These are phyloP conservation scores for Campopleginae sp. DNA, from an alignment of 2,888 invertebrate species.

Conservation along the genomic window DNA sequence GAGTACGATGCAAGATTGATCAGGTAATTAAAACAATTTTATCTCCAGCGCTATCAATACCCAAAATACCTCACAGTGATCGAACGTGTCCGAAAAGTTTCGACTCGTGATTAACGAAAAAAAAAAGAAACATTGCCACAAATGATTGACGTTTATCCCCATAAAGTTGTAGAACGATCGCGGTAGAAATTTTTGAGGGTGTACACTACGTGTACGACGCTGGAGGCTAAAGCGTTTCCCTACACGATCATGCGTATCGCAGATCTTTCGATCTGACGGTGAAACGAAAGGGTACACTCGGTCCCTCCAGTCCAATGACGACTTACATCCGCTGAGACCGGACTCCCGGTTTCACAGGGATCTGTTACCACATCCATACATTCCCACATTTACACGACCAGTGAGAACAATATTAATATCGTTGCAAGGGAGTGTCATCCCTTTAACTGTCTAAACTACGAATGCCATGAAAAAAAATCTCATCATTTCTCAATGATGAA, in stretches of 20 bases:
- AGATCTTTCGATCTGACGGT: slow-evolving; percentile 43
- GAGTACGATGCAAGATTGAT: slow-evolving; percentile 89
- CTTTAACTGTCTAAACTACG: neutral
- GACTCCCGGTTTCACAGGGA: slow-evolving; percentile 60
- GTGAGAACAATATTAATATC: neutral
- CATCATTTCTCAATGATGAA: neutral
- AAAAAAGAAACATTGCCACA: neutral
- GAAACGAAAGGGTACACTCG: slow-evolving; percentile 38
- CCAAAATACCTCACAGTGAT: neutral
- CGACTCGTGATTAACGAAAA: neutral
- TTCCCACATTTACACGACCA: slow-evolving; percentile 47
- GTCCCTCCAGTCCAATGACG: slow-evolving; percentile 55
- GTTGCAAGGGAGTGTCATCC: neutral
- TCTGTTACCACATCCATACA: slow-evolving; percentile 36
- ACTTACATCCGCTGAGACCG: slow-evolving; percentile 62
- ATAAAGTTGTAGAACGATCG: neutral
- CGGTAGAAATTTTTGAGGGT: neutral
- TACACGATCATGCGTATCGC: slow-evolving; percentile 1
- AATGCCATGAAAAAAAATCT: neutral
- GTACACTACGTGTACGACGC: neutral
- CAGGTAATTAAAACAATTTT: slow-evolving; percentile 86
- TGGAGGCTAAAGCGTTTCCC: neutral
- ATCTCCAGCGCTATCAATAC: neutral
- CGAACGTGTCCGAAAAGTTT: neutral
- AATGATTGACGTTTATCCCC: neutral